phyloP scores from a whole-genome alignment of 2,113 vertebrate species.

The Tinamus guttatus region DNA sequence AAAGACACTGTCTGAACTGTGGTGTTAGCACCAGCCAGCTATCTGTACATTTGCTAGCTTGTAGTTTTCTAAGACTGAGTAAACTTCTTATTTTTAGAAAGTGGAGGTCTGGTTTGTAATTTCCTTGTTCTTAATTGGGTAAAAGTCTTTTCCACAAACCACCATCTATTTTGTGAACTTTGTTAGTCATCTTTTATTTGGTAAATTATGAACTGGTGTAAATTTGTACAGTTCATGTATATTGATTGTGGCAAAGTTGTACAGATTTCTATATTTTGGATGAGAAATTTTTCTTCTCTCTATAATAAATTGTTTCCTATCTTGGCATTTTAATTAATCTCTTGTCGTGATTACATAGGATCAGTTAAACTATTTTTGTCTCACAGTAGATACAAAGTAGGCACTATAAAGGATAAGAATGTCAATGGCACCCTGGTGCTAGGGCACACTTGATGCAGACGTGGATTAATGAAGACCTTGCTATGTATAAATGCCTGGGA shows the following conservation, averaged over 20 bases:
- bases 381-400: conserved; percentile 65
- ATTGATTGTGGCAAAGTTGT: conserved; percentile 99
- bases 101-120: conserved; percentile 90
- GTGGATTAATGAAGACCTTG: conserved; percentile 57
- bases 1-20: conserved; percentile 89
- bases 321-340: conserved; percentile 90
- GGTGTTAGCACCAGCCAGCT: conserved; percentile 87
- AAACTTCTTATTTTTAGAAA: conserved; percentile 91
- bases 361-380: conserved; percentile 69
- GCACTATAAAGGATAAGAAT: conserved; percentile 44
- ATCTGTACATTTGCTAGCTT: conserved; percentile 89
- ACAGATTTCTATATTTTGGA: conserved; percentile 99
- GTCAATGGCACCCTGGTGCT: conserved; percentile 57
- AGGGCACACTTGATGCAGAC: conserved; percentile 51
- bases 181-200: conserved; percentile 96
- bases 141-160: conserved; percentile 89
- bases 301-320: conserved; percentile 99
- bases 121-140: conserved; percentile 90
- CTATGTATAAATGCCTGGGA: conserved; percentile 42
- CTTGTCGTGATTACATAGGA: conserved; percentile 84
- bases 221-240: conserved; percentile 99
- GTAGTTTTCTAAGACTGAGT: conserved; percentile 89
- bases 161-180: conserved; percentile 96
- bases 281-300: conserved; percentile 98
- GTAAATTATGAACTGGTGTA: conserved; percentile 99